phyloP scores from a whole-genome alignment of 1,140 invertebrate species.

The Delia radicum region DNA sequence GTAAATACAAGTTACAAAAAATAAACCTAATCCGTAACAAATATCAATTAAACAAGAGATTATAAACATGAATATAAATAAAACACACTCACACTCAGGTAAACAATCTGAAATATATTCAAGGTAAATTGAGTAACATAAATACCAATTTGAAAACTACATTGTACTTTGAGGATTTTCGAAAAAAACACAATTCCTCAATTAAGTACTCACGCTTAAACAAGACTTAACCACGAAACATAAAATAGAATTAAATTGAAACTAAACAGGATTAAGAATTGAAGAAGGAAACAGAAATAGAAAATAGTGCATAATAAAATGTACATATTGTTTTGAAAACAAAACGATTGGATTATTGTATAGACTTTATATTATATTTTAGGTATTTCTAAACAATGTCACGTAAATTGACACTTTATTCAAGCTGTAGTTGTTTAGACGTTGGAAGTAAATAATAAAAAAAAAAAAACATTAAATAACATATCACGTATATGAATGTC shows the following conservation, averaged over 20 bases:
- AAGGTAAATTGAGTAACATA: too few species aligned
- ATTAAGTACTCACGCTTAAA: background rate
- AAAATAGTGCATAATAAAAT: too few species aligned
- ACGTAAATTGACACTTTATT: background rate
- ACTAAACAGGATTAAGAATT: background rate
- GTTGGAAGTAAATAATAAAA: background rate
- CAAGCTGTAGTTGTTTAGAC: background rate
- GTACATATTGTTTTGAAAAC: background rate
- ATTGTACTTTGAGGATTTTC: too few species aligned
- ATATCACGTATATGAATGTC: conserved; percentile 11
- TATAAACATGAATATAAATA: background rate
- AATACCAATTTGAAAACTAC: too few species aligned
- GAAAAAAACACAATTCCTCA: background rate
- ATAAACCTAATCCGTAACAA: too few species aligned
- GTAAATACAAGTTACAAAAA: too few species aligned
- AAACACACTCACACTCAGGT: background rate
- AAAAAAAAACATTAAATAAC: conserved; percentile 8
- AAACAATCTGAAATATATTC: too few species aligned
- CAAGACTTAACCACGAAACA: background rate
- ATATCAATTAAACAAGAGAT: background rate
- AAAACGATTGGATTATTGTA: background rate
- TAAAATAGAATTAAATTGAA: background rate
- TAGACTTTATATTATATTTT: background rate
- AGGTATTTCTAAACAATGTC: background rate
- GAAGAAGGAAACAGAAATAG: too few species aligned